Evolutionary conservation across 2,797 vertebrate genomes (phyloP).

Genomic region (Bovichtus diacanthus): DNA sequence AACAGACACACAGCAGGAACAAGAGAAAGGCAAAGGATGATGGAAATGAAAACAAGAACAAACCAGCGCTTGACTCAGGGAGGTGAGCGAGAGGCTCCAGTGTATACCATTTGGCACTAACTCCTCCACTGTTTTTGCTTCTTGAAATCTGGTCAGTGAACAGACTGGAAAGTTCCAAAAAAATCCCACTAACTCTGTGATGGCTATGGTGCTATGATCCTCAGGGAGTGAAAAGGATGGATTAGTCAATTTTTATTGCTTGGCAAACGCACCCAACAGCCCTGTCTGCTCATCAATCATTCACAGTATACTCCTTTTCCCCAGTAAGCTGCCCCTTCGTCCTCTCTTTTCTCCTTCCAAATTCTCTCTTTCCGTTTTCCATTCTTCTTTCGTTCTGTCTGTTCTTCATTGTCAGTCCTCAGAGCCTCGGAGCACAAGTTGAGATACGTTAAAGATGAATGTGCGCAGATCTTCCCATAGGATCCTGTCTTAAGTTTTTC

Average conservation of each 20-base stretch:
- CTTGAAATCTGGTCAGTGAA: constrained; percentile 68
- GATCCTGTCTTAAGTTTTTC: constrained; percentile 64
- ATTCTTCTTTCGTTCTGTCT: constrained; percentile 63
- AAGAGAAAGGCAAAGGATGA: constrained; percentile 29
- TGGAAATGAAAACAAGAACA: constrained; percentile 14
- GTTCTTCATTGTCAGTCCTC: constrained; percentile 67
- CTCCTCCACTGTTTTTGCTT: constrained; percentile 51
- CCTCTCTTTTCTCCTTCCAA: constrained; percentile 66
- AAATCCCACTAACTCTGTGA: constrained; percentile 53
- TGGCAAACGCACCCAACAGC: constrained; percentile 77
- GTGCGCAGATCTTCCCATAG: constrained; percentile 65
- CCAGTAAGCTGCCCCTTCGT: constrained; percentile 72
- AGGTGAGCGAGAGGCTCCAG: constrained; percentile 50
- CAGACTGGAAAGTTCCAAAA: constrained; percentile 59
- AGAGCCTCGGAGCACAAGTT: constrained; percentile 66
- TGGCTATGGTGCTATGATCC: constrained; percentile 63
- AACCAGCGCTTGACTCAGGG: constrained; percentile 24
- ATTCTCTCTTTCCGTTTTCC: constrained; percentile 62
- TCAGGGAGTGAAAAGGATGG: constrained; percentile 74
- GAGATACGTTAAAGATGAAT: constrained; percentile 84
- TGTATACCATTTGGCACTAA: constrained; percentile 51
- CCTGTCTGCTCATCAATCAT: constrained; percentile 88
- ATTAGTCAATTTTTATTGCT: constrained; percentile 84
- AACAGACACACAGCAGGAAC: constrained; percentile 36
- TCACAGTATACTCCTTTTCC: constrained; percentile 82